Percentiles rank a stretch among this genome's conserved stretches.
Evolutionary conservation across 2,113 vertebrate genomes (phyloP).

Genomic region (Zosterops pallidus): DNA sequence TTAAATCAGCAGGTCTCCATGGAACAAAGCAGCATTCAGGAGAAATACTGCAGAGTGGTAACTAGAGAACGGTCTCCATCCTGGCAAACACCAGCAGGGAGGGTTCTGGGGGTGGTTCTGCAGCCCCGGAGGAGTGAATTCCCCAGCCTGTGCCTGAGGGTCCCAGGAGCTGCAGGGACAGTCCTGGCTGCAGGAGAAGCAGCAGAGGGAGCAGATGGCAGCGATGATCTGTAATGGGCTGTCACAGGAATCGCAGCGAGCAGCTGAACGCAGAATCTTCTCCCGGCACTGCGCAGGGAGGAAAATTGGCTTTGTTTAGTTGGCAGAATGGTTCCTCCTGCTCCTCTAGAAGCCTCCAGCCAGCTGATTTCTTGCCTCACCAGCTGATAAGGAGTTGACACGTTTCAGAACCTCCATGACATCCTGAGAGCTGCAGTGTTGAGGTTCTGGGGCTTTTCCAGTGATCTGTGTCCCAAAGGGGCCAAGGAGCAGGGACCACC

Average conservation of each 20-base stretch:
- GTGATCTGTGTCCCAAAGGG: not conserved
- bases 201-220: not conserved
- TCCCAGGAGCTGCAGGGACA: rapidly evolving
- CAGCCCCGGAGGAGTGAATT: rapidly evolving
- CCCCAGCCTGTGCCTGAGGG: not conserved
- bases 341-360: not conserved
- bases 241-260: not conserved
- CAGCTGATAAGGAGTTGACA: not conserved
- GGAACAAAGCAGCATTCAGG: rapidly evolving
- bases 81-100: rapidly evolving
- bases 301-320: not conserved
- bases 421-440: not conserved
- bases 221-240: not conserved
- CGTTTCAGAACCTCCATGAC: not conserved
- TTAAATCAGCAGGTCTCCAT: not conserved
- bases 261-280: not conserved
- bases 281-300: not conserved
- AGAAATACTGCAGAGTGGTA: not conserved
- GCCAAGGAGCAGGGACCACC: not conserved
- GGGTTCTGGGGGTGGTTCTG: not conserved
- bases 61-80: rapidly evolving
- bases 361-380: not conserved
- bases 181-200: rapidly evolving
- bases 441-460: not conserved
- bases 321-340: not conserved